Conservation (phyloP, 2,797 vertebrate species). For the Myotis myotis region DNA sequence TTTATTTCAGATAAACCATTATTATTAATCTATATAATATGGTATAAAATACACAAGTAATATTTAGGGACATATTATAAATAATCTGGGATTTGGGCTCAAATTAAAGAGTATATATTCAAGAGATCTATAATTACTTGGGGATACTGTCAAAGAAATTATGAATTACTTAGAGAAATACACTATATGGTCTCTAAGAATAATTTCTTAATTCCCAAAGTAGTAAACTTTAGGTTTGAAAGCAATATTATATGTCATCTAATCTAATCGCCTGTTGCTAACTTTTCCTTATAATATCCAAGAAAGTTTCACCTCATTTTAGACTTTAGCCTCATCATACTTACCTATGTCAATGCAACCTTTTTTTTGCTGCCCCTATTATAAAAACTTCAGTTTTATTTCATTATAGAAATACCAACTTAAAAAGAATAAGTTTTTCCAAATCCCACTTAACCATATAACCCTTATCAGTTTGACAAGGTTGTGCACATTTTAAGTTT, state of each 20-base stretch:
- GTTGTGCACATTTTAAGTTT: background rate
- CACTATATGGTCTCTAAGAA: background rate
- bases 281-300: background rate
- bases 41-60: slow-evolving; percentile 8
- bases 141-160: background rate
- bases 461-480: background rate
- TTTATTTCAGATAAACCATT: background rate
- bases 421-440: background rate
- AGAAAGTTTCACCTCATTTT: background rate
- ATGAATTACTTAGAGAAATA: background rate
- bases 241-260: background rate
- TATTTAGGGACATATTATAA: slow-evolving; percentile 9
- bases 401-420: background rate
- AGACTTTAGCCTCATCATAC: background rate
- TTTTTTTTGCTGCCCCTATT: background rate
- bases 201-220: background rate
- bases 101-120: background rate
- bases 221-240: background rate
- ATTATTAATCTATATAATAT: background rate
- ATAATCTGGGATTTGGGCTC: slow-evolving; percentile 19
- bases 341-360: background rate
- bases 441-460: background rate
- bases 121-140: background rate
- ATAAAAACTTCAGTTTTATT: background rate
- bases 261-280: background rate